Evolutionary conservation across 2,888 invertebrate genomes (phyloP).

Genomic region (Cyclophora punctaria): DNA sequence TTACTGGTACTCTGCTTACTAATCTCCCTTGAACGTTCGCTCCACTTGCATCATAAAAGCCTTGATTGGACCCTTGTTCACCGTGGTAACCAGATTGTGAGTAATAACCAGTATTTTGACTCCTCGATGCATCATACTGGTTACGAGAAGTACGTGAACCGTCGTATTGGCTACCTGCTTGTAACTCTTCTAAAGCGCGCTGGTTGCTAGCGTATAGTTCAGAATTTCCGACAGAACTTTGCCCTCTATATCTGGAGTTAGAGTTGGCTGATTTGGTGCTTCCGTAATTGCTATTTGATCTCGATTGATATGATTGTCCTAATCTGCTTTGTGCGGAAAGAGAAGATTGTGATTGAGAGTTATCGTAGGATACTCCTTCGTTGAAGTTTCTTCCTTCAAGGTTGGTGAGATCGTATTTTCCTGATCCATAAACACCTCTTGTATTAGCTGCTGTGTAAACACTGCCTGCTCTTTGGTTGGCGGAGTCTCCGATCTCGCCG

Average conservation of each 20-base stretch:
- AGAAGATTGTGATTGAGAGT: conserved; percentile 34
- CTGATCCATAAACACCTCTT: conserved; percentile 56
- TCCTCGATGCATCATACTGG: no score
- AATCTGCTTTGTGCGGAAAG: conserved; percentile 14
- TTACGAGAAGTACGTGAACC: no score
- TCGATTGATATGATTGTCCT: conserved; percentile 11
- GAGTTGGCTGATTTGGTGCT: conserved; percentile 27
- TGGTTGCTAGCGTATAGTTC: conserved; percentile 30
- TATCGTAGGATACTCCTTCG: conserved; percentile 34
- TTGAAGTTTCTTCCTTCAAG: conserved; percentile 59
- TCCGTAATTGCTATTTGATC: conserved; percentile 23
- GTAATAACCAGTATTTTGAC: conserved; percentile 22
- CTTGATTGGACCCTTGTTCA: conserved; percentile 22
- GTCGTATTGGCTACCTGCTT: conserved; percentile 23
- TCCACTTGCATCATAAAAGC: no score
- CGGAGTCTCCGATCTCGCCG: conserved; percentile 59
- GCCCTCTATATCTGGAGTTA: conserved; percentile 22
- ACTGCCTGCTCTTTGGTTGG: conserved; percentile 48
- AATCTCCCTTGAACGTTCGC: conserved; percentile 28
- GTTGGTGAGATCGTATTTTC: conserved; percentile 50
- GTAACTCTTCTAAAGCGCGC: conserved; percentile 30
- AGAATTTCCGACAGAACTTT: conserved; percentile 22
- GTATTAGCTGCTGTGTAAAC: conserved; percentile 62
- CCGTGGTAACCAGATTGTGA: conserved; percentile 25
- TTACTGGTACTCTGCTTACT: conserved; percentile 40